These are phyloP conservation scores for Phenacoccus solenopsis DNA, from an alignment of 1,140 invertebrate genomes.

Conservation along the genomic window DNA sequence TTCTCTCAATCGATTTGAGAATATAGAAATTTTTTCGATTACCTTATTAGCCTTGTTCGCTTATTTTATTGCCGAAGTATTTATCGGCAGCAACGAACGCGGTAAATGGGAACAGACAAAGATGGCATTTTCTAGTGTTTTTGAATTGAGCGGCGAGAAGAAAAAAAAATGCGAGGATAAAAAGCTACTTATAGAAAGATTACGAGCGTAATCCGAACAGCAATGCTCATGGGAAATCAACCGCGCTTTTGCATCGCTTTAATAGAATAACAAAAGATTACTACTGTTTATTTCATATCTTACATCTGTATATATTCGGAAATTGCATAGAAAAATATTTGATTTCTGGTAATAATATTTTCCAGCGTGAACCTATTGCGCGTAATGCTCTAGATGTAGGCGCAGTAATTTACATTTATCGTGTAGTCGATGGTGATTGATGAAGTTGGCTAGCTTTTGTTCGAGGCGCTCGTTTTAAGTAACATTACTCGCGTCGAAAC, in stretches of 20 bases:
- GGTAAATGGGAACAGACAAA: background rate
- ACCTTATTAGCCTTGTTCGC: too few relatives aligned
- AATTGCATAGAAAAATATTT: background rate
- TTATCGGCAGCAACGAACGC: background rate
- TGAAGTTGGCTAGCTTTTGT: background rate
- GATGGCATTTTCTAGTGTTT: background rate
- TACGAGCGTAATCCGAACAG: background rate
- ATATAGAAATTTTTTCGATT: too few relatives aligned
- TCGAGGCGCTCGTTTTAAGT: background rate
- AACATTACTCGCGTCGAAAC: background rate
- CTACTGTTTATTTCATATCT: slow-evolving; percentile 3
- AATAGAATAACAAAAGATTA: slow-evolving; percentile 3
- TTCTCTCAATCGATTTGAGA: too few relatives aligned
- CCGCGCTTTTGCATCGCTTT: background rate
- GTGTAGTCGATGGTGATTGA: background rate
- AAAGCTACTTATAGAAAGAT: slow-evolving; percentile 3
- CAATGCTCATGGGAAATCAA: background rate
- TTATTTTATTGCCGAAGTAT: too few relatives aligned
- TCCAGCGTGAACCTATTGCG: too few relatives aligned
- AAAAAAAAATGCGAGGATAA: background rate
- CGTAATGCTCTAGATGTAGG: too few relatives aligned
- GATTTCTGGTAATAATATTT: background rate
- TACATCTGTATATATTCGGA: background rate
- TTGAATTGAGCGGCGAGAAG: background rate
- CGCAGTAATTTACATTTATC: background rate